Evolutionary conservation across 2,888 invertebrate species (phyloP), one percentile per base, ranked within the genome.

Genomic region (Pollenia griseotomentosa): DNA sequence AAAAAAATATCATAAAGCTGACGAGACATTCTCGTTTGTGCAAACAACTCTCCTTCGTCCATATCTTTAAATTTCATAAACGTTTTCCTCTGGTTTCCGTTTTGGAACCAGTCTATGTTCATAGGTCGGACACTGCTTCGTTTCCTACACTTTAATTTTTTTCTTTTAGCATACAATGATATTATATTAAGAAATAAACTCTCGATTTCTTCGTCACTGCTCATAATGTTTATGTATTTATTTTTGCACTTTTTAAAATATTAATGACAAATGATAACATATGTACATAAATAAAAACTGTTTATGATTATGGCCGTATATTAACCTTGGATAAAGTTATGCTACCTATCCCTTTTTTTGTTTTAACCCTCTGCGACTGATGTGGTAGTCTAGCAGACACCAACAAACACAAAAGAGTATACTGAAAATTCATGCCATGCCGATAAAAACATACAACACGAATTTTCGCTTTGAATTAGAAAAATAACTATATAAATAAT

Each of bases 11-110:
- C 73, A 19, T 75, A 82, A 6, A 75, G 12, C 33, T 53, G 46
- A 51, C 82, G n/a, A 44, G 83, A n/a, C 77, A 83, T 83, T 75
- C 75, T 48, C 11, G 51, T 75, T 14, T 66, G 61, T 48, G 48
- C 57, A 82, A 74, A 82, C 12, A 81, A 57, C 16, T 68, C 42
- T 40, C 59, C 23, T 59, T 68, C 57, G 48, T 82, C 74, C 68
- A 70, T 75, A 19, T 68, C n/a, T 68, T 70, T 75, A 53, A 44
- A 68, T 68, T 61, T 53, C 9, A 75, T 44, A 23, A 68, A 59
- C 3, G n/a, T 61, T 63, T 66, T 73, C 16, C 46, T 46, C 10
- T 74, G 46, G 16, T 74, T 74, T n/a, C 75, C 68, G 66, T 33
- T 33, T 61, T 82, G 12, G 12, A 48, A 48, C 57, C 73, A 55